Percentiles rank a stretch among this genome's conserved stretches.
phyloP scores from a whole-genome alignment of 2,888 invertebrate genomes.

The Cerastis rubricosa region DNA sequence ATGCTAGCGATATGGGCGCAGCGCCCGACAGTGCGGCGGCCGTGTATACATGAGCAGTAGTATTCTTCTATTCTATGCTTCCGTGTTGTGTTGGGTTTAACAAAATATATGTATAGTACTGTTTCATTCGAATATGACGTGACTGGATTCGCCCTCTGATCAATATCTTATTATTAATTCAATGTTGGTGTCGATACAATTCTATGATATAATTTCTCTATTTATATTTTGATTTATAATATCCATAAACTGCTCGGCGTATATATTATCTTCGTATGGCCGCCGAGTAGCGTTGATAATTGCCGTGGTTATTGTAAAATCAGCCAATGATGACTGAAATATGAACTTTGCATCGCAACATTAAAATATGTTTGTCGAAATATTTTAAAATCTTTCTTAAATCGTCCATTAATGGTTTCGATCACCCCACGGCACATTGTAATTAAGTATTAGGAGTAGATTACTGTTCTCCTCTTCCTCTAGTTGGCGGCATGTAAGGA shows the following conservation, averaged over 20 bases:
- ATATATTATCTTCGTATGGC: background rate
- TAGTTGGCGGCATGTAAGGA: slow-evolving; percentile 5
- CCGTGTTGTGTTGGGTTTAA: slow-evolving; percentile 4
- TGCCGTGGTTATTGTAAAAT: slow-evolving; percentile 3
- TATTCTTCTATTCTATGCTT: slow-evolving; percentile 13
- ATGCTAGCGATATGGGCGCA: background rate
- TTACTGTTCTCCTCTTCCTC: slow-evolving; percentile 3
- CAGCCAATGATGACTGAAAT: too few relatives aligned
- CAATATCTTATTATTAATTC: slow-evolving; percentile 9
- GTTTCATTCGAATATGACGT: background rate
- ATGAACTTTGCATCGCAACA: slow-evolving; percentile 5
- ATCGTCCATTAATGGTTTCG: background rate
- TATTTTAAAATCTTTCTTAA: too few relatives aligned
- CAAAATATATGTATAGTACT: slow-evolving; percentile 15
- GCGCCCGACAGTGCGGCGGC: slow-evolving; percentile 13
- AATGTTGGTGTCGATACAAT: slow-evolving; percentile 5
- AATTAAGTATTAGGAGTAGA: background rate
- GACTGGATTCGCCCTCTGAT: slow-evolving; percentile 10
- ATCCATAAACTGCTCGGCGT: background rate
- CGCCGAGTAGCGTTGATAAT: background rate
- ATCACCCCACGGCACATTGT: background rate
- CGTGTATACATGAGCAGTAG: slow-evolving; percentile 24
- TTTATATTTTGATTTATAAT: slow-evolving; percentile 15
- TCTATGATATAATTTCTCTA: slow-evolving; percentile 7
- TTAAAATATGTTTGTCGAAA: background rate